phyloP scores from a whole-genome alignment of 2,797 vertebrate species.

The Crax fasciolata region DNA sequence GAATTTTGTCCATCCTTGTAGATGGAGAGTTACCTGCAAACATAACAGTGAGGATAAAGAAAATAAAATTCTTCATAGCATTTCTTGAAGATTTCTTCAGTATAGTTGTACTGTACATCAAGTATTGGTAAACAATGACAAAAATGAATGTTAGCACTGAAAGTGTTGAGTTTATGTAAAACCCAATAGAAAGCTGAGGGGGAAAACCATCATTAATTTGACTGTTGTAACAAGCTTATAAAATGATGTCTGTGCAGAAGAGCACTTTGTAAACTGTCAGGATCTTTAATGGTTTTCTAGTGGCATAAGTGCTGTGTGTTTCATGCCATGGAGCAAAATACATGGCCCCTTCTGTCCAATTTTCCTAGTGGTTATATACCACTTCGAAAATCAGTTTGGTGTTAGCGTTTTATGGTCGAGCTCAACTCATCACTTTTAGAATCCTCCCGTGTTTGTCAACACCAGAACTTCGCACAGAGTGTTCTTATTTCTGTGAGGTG shows the following conservation, averaged over 20 bases:
- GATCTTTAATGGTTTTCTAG: not conserved
- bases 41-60: too few species aligned
- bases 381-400: not conserved
- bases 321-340: not conserved
- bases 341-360: not conserved
- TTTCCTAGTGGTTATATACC: not conserved
- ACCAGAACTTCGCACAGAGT: not conserved
- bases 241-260: not conserved
- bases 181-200: not conserved
- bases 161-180: not conserved
- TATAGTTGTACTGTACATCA: not conserved
- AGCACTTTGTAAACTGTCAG: not conserved
- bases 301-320: not conserved
- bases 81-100: not conserved
- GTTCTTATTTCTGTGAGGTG: not conserved
- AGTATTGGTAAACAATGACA: not conserved
- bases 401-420: not conserved
- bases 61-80: not conserved
- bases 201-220: not conserved
- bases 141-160: not conserved
- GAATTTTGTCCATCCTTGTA: not conserved
- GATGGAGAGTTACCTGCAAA: not conserved
- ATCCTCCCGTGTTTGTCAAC: not conserved
- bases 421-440: not conserved
- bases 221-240: not conserved